Evolutionary conservation across 2,113 vertebrate species (phyloP), one percentile per base, ranked within the genome.

Genomic region (Caranx melampygus): DNA sequence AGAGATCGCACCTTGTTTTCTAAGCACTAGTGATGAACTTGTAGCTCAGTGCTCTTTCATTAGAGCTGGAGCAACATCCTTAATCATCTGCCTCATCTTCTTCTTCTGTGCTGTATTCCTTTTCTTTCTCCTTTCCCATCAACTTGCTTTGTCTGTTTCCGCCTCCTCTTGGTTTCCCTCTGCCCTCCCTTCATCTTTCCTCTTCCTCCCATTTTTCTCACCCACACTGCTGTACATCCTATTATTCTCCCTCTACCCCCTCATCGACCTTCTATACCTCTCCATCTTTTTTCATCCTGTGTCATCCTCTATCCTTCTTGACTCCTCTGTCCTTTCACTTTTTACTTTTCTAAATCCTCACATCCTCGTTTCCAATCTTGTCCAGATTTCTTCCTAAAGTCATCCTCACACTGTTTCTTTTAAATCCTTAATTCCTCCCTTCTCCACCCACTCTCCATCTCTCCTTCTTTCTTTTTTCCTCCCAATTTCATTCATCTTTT

Each of bases 1-100:
- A 89, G 55, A 79, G 71, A 69, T 57, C 44, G 35, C 57, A 47
- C 21, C 59, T 52, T 47, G 51, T 70, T 84, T 75, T 72, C n/a
- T 69, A 31, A 60, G 18, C 31, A 1, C 35, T 49, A 3, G 37
- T 12, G 31, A 73, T 61, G 66, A 70, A 42, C 64, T 31, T 47
- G 66, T 26, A 55, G 59, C 82, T 75, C 69, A 64, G 80, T 51
- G 26, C 6, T 37, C 49, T 60, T 70, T 58, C 49, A 64, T 44
- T 20, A 35, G 57, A 33, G 18, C 55, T 11, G 33, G 10, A 75
- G 42, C 14, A 47, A 20, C 47, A 14, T 62, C 21, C n/a, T 18
- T 20, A 44, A 44, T 20, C 57, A 16, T 62, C 35, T 49, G n/a
- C 3, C 6, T 71, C 52, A 55, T 57, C 10, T 65, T 21, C 20